Evolutionary conservation across 2,888 invertebrate genomes (phyloP).

Genomic region (Leistus spinibarbis): DNA sequence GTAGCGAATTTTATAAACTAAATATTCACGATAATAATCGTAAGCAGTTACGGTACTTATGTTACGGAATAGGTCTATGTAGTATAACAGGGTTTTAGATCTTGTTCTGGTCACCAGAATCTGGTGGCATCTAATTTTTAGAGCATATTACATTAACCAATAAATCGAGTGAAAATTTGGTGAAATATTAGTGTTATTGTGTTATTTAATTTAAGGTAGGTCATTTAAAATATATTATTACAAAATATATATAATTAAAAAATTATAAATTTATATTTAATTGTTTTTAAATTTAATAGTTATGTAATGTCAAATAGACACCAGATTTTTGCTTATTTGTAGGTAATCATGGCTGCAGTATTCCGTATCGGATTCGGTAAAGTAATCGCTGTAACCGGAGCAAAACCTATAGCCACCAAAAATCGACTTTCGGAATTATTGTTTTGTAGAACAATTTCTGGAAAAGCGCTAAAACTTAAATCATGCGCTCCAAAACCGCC

Average conservation of each 20-base stretch:
- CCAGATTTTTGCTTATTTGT: conserved; percentile 8
- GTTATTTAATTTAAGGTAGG: conserved; percentile 7
- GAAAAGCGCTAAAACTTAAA: conserved; percentile 64
- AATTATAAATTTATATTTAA: not conserved
- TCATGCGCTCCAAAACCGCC: conserved; percentile 64
- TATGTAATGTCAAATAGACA: conserved; percentile 2
- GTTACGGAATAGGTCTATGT: too few species aligned
- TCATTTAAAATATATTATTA: not conserved
- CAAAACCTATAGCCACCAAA: conserved; percentile 22
- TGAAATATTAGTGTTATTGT: not conserved
- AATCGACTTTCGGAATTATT: conserved; percentile 36
- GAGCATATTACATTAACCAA: not conserved
- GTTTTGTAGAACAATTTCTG: conserved; percentile 55
- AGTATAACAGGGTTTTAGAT: not conserved
- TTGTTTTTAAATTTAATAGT: not conserved
- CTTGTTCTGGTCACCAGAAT: too few species aligned
- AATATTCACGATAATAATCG: too few species aligned
- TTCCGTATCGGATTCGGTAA: conserved; percentile 39
- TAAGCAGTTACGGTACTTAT: too few species aligned
- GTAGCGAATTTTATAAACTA: too few species aligned
- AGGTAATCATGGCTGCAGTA: conserved; percentile 41
- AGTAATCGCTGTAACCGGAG: conserved; percentile 12
- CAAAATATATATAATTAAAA: not conserved
- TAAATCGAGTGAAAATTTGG: not conserved
- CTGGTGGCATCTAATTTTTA: not conserved